Conservation (phyloP, 2,113 vertebrate genomes). For the Mastomys natalensis region DNA sequence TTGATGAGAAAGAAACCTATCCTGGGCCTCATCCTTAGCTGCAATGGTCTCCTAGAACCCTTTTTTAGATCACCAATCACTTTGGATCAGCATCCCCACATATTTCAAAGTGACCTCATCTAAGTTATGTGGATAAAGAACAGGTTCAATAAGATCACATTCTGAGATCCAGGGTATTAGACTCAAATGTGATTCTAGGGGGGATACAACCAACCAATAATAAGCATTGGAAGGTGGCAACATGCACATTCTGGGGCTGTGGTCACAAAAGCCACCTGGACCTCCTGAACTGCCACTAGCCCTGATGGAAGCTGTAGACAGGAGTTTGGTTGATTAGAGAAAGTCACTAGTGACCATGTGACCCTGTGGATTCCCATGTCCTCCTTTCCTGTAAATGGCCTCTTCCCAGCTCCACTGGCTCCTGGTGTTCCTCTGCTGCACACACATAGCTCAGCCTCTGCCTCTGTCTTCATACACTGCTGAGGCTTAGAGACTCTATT, state of each 20-base stretch:
- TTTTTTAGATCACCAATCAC: background rate
- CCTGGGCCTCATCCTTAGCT: background rate
- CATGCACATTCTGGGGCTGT: accelerated
- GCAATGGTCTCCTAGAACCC: background rate
- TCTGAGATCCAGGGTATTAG: background rate
- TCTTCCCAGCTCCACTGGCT: background rate
- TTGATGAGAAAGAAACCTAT: background rate
- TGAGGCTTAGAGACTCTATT: no score
- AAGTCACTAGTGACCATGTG: background rate
- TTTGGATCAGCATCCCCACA: background rate
- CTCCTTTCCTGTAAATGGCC: background rate
- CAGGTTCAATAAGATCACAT: background rate
- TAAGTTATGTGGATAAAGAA: background rate
- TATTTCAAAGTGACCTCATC: background rate
- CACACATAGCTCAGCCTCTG: no score
- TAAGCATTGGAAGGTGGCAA: background rate
- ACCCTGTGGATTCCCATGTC: background rate
- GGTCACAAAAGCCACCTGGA: background rate
- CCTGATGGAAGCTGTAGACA: background rate
- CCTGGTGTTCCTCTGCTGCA: no score
- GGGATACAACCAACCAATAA: background rate
- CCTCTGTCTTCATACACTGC: no score
- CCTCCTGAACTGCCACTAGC: background rate
- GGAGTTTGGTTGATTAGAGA: background rate
- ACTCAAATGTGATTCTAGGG: background rate